Evolutionary conservation across 2,113 vertebrate genomes (phyloP), one percentile per base, ranked within the genome.

Genomic region (Phycodurus eques): DNA sequence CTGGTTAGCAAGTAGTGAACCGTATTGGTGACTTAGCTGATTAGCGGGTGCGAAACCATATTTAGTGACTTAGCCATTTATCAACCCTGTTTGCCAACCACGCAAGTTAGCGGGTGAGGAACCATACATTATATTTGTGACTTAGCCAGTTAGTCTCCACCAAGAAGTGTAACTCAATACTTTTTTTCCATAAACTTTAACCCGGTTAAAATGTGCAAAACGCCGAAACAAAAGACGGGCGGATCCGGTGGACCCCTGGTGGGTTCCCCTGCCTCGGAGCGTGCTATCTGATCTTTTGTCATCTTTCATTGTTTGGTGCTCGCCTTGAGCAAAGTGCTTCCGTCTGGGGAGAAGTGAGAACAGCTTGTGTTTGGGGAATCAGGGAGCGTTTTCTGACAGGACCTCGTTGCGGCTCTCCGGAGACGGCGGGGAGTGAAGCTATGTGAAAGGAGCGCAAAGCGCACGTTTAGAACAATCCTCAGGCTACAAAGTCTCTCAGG

Each of bases 371-470:
- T 75, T 68, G 51, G 77, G 83, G 78, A 83, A 72, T 73, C 79
- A 72, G 79, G 65, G 77, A 84, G 61, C 81, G 72, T 80, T 84
- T 88, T 91, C 85, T 77, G 87, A 86, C 73, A 83, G 71, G 73
- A 80, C 42, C 56, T 80, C 76, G 79, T 80, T 84, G 80, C 81
- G 53, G 46, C 83, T 80, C 46, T 82, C 77, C 0, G 56, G 78
- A 81, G 88, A 90, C 70, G 72, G 68, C 42, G 85, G 80, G 44
- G 86, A 88, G 67, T 84, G 81, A 33, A 91, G 84, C 91, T 93
- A 74, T 68, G 57, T 86, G 79, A 84, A 77, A 72, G 77, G 70
- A 82, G 84, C 47, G 86, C 80, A 43, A 43, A 65, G 42, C 5
- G 39, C 9, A 13, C 63, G 10, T 64, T 22, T 15, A 44, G 19